These are phyloP conservation scores for Ostrea denselamellosa DNA, from an alignment of 1,140 invertebrate genomes.

Conservation along the genomic window DNA sequence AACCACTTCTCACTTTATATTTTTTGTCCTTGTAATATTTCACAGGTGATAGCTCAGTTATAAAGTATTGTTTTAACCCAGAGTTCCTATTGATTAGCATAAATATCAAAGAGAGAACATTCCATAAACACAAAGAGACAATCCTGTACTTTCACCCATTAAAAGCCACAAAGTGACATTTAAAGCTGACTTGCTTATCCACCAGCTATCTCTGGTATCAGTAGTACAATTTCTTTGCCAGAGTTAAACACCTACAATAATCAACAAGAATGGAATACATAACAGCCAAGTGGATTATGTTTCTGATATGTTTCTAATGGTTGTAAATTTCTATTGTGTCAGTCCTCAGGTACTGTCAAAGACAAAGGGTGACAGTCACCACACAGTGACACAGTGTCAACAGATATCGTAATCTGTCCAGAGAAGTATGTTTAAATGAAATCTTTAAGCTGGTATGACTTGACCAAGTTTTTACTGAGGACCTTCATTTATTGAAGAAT, in stretches of 20 bases:
- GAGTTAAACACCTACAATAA: not conserved
- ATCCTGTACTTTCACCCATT: slow-evolving; percentile 20
- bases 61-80: not conserved
- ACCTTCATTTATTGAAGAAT: not conserved
- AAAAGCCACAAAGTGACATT: not conserved
- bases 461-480: not conserved
- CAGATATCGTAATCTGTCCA: not conserved
- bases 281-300: not conserved
- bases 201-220: not conserved
- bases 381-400: not conserved
- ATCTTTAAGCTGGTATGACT: not conserved
- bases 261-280: not conserved
- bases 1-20: not conserved
- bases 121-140: slow-evolving; percentile 4
- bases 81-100: slow-evolving; percentile 20
- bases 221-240: not conserved
- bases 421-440: slow-evolving; percentile 9
- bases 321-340: not conserved
- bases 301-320: not conserved
- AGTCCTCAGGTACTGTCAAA: not conserved
- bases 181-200: slow-evolving; percentile 1
- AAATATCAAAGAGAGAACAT: slow-evolving; percentile 1
- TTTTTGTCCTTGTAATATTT: not conserved
- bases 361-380: not conserved
- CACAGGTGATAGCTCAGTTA: not conserved